A percentile compares a stretch with the other conserved stretches of the same genome.
phyloP scores from a whole-genome alignment of 2,797 vertebrate genomes.

The Sebastes steindachneri region DNA sequence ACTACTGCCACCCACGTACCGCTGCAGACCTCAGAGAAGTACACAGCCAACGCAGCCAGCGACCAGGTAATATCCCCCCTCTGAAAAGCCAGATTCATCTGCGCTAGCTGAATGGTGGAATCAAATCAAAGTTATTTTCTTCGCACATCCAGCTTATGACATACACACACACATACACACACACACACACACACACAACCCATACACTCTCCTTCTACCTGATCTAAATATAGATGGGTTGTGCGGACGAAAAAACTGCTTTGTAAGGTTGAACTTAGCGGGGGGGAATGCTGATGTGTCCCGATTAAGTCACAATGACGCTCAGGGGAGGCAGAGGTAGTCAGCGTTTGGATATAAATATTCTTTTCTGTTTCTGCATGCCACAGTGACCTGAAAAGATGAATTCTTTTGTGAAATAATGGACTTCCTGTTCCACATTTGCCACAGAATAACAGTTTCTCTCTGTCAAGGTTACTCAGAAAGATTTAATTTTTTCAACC shows the following conservation, averaged over 20 bases:
- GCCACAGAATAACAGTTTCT: neutral
- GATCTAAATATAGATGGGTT: slow-evolving; percentile 27
- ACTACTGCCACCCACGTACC: slow-evolving; percentile 16
- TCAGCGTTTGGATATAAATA: slow-evolving; percentile 46
- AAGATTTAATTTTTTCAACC: neutral
- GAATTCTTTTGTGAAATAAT: neutral
- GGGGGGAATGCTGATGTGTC: slow-evolving; percentile 51
- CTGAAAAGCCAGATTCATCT: neutral
- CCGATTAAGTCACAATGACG: slow-evolving; percentile 64
- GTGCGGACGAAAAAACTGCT: slow-evolving; percentile 22
- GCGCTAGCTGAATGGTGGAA: neutral
- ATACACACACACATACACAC: neutral
- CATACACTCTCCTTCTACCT: neutral
- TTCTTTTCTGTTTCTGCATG: slow-evolving; percentile 4
- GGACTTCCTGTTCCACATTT: slow-evolving; percentile 12
- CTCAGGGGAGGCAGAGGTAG: slow-evolving; percentile 38
- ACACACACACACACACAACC: neutral
- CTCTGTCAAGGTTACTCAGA: neutral
- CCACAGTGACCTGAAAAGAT: slow-evolving; percentile 20
- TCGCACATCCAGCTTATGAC: neutral
- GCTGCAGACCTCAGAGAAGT: slow-evolving; percentile 4
- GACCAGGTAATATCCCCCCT: slow-evolving; percentile 62
- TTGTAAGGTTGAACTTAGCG: neutral
- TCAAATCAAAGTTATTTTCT: neutral
- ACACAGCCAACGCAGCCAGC: slow-evolving; percentile 18